A percentile compares a stretch with the other conserved stretches of the same genome.
phyloP scores from a whole-genome alignment of 2,888 invertebrate species.

The Napeogenes sylphis region DNA sequence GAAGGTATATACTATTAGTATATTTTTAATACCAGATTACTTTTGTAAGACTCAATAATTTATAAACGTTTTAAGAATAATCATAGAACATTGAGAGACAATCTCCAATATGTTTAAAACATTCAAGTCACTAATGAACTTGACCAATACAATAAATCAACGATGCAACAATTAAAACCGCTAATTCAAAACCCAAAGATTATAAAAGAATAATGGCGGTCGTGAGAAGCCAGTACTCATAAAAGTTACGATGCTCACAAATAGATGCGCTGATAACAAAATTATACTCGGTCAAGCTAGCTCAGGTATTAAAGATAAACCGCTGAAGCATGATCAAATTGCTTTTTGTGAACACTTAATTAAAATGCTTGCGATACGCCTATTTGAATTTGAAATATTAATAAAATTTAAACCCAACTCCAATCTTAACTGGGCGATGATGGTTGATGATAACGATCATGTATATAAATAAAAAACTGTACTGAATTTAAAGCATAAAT shows the following conservation, averaged over 20 bases:
- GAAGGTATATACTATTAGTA: neutral
- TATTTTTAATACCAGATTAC: neutral
- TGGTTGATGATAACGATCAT: neutral
- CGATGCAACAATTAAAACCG: conserved; percentile 9
- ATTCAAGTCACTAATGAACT: neutral
- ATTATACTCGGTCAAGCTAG: conserved; percentile 44
- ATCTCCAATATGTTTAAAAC: neutral
- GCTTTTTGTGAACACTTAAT: conserved; percentile 12
- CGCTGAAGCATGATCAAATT: conserved; percentile 15
- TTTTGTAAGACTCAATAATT: neutral
- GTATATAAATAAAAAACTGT: neutral
- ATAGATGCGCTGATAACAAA: conserved; percentile 57
- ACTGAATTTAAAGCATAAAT: neutral
- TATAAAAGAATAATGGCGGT: conserved; percentile 17
- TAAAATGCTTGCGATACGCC: conserved; percentile 7
- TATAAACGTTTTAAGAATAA: no score
- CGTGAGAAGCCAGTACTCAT: conserved; percentile 30
- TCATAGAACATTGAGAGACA: neutral
- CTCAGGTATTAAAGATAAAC: conserved; percentile 21
- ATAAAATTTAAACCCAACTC: conserved; percentile 6
- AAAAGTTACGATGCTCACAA: conserved; percentile 50
- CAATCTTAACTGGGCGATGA: neutral
- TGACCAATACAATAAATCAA: conserved; percentile 8
- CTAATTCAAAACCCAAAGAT: conserved; percentile 13
- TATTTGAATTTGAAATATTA: conserved; percentile 7